These are phyloP conservation scores for Helarctos malayanus DNA, from an alignment of 2,797 vertebrate species.

Conservation along the genomic window DNA sequence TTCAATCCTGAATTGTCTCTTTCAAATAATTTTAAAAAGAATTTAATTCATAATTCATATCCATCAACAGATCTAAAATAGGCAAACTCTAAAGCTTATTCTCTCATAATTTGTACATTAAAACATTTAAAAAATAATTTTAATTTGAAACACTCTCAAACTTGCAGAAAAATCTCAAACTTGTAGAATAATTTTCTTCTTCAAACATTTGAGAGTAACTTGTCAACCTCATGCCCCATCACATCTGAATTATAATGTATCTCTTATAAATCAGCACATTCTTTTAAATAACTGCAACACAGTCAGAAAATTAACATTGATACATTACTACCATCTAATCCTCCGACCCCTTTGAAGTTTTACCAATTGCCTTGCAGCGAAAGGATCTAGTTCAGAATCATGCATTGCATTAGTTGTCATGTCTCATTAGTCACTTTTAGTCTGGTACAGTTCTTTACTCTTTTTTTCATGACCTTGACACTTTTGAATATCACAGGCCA, in stretches of 20 bases:
- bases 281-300: background rate
- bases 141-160: background rate
- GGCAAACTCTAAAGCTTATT: conserved; percentile 3
- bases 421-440: conserved; percentile 8
- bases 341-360: background rate
- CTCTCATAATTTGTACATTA: background rate
- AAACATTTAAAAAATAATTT: background rate
- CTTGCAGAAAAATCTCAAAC: background rate
- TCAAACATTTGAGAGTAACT: background rate
- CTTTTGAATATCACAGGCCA: background rate
- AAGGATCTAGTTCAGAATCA: conserved; percentile 33
- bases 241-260: background rate
- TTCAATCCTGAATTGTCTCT: conserved; percentile 1
- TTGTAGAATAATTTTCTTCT: background rate
- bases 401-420: background rate
- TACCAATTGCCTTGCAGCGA: background rate
- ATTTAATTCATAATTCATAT: conserved; percentile 32
- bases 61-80: background rate
- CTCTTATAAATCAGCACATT: conserved; percentile 30
- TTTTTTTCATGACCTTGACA: background rate
- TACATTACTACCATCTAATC: background rate
- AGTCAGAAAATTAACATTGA: conserved; percentile 7
- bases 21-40: conserved; percentile 22
- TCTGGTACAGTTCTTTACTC: background rate
- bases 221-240: background rate